Evolutionary conservation across 2,797 vertebrate species (phyloP), one percentile per base, ranked within the genome.

Genomic region (Gastrophryne carolinensis): DNA sequence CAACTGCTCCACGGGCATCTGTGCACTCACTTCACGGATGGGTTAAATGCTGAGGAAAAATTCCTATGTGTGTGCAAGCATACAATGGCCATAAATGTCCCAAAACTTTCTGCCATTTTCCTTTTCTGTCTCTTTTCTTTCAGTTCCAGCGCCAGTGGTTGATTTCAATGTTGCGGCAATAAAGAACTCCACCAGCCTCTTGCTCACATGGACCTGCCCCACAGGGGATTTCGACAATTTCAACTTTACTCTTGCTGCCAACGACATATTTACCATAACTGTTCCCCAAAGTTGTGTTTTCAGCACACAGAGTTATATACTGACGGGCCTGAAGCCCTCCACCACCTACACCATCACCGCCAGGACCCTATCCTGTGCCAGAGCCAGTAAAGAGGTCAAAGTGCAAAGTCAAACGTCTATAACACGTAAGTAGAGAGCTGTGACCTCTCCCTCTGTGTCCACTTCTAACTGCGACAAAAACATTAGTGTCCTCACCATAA

Each of bases 191-290:
- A 10, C 88, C 39, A 23, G 1, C 21, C 50, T 92, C 52, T 19
- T 11, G 26, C 63, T 92, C 41, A 84, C 39, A 4, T 92, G 89
- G 90, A 5, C 32, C 13, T 81, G 76, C 75, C 90, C 91, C n/a
- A 0, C 1, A 3, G 91, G 91, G 1, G 0, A 2, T 0, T 47
- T 11, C 39, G 27, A 2, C 50, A 82, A 54, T 24, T 7, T 92
- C 24, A 7, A 0, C 26, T 80, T 91, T 67, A 19, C 2, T 2
- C n/a, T n/a, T 26, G 13, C 30, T 87, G 65, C 37, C 11, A 41
- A 44, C 13, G 12, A 17, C 10, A 1, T 58, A n/a, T 81, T 76
- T 1, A 39, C 2, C 0, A n/a, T 1, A 12, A 2, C 27, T 0
- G 0, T 0, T 0, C 1, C 72, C 79, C 1, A 39, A 2, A 6